A percentile compares a stretch with the other conserved stretches of the same genome.
phyloP scores from a whole-genome alignment of 2,113 vertebrate genomes.

The Hiodon alosoides region DNA sequence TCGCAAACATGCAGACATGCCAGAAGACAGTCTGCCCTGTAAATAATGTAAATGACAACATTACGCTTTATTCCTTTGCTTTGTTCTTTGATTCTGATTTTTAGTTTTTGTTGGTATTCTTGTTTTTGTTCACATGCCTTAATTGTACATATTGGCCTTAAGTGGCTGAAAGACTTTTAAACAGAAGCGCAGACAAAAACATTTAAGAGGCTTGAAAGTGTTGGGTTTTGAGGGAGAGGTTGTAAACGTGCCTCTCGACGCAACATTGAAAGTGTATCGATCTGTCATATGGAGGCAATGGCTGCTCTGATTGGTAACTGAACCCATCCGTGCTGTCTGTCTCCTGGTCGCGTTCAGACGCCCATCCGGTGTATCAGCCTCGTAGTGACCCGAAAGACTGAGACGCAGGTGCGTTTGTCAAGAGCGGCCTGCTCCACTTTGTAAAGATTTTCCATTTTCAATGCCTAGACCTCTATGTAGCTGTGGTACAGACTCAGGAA shows the following conservation, averaged over 20 bases:
- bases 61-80: constrained; percentile 33
- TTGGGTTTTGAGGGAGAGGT: constrained; percentile 29
- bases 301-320: background rate
- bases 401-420: background rate
- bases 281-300: background rate
- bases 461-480: constrained; percentile 31
- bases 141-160: constrained; percentile 58
- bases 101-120: constrained; percentile 16
- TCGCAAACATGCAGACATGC: constrained; percentile 8
- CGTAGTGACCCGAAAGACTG: constrained; percentile 1
- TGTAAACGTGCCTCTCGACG: background rate
- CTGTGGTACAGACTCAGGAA: constrained; percentile 40
- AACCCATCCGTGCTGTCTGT: background rate
- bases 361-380: background rate
- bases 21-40: constrained; percentile 50
- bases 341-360: constrained; percentile 4
- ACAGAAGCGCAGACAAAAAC: background rate
- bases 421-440: constrained; percentile 38
- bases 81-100: constrained; percentile 38
- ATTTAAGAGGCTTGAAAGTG: constrained; percentile 18
- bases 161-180: constrained; percentile 40
- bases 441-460: constrained; percentile 39
- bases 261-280: background rate
- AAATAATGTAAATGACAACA: constrained; percentile 55
- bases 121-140: constrained; percentile 59